Conservation (phyloP, 2,113 vertebrate genomes). For the Anhinga anhinga region DNA sequence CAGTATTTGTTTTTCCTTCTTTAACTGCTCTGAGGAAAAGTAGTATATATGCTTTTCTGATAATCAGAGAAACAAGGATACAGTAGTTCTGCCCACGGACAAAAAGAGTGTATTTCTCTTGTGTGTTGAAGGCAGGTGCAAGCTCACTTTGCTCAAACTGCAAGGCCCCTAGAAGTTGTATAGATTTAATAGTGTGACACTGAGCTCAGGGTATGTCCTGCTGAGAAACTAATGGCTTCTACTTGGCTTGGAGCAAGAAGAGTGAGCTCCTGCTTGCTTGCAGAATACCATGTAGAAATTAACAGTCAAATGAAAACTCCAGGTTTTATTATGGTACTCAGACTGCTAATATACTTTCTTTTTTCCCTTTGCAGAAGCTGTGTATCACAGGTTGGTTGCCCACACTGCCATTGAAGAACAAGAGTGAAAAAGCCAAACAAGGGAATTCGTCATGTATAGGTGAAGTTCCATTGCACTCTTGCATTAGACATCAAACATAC, state of each 20-base stretch:
- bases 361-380: neutral
- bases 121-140: neutral
- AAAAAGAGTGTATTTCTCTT: neutral
- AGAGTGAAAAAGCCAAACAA: neutral
- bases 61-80: neutral
- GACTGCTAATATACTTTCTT: neutral
- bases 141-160: neutral
- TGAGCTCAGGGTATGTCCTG: neutral
- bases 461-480: neutral
- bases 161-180: neutral
- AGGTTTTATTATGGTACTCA: neutral
- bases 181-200: neutral
- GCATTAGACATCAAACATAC: neutral
- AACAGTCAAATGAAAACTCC: neutral
- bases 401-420: neutral
- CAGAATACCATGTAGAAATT: neutral
- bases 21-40: neutral
- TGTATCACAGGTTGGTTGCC: neutral
- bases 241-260: neutral
- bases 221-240: neutral
- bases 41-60: neutral
- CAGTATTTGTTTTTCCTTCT: neutral
- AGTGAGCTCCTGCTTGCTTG: neutral
- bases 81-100: neutral
- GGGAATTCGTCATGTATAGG: neutral